Evolutionary conservation across 2,797 vertebrate species (phyloP).

Genomic region (Chiroxiphia lanceolata): DNA sequence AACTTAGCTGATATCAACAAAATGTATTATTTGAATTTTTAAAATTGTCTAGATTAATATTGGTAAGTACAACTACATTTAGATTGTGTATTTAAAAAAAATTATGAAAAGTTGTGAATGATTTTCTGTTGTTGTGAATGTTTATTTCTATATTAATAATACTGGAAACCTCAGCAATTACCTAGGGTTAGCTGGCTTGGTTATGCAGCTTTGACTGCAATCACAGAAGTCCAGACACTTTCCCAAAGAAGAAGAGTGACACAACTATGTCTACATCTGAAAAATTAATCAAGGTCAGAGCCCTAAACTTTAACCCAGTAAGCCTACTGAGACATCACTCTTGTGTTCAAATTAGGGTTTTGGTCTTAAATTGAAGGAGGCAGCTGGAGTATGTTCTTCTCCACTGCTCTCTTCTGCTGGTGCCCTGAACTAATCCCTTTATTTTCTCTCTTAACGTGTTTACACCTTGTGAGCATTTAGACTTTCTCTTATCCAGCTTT

Average conservation of each 20-base stretch:
- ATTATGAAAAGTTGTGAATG: rapidly evolving
- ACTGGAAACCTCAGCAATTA: neutral
- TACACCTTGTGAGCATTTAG: neutral
- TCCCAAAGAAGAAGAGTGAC: neutral
- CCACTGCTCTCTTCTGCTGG: neutral
- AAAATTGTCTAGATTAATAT: neutral
- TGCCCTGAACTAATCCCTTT: neutral
- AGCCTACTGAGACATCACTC: neutral
- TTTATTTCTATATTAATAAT: neutral
- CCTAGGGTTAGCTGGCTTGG: neutral
- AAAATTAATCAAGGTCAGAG: neutral
- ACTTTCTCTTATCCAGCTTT: neutral
- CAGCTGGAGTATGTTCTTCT: neutral
- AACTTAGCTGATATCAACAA: neutral
- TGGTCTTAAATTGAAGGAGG: neutral
- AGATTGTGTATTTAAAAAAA: neutral
- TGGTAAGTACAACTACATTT: neutral
- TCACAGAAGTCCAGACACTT: neutral
- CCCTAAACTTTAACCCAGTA: neutral
- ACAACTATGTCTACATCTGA: neutral
- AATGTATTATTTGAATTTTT: neutral
- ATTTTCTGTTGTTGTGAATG: neutral
- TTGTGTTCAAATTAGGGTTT: neutral
- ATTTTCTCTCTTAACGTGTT: neutral
- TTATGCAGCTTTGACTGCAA: neutral